These are phyloP conservation scores for Conger conger DNA, from an alignment of 2,113 vertebrate genomes.

Conservation along the genomic window DNA sequence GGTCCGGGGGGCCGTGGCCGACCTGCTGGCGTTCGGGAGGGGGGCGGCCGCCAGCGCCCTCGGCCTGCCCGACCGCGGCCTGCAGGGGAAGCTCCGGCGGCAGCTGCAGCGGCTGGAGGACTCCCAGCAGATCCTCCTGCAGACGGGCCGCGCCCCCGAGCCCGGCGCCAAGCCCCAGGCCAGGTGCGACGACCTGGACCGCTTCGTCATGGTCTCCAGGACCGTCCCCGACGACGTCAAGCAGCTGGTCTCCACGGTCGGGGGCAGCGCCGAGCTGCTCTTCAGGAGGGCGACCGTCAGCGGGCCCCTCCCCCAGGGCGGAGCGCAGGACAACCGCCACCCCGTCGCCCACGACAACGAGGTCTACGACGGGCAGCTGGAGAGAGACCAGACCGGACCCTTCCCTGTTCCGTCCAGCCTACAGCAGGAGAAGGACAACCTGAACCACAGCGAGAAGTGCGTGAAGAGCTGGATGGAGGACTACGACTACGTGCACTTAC, in stretches of 20 bases:
- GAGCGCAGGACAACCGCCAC: conserved; percentile 45
- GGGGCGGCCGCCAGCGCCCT: conserved; percentile 78
- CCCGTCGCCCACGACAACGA: conserved; percentile 49
- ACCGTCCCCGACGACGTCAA: conserved; percentile 85
- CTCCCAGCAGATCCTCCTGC: conserved; percentile 89
- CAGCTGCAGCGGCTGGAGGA: conserved; percentile 89
- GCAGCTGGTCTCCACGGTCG: conserved; percentile 84
- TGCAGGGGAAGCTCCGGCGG: conserved; percentile 82
- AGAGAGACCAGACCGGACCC: conserved; percentile 58
- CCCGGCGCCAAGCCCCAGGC: conserved; percentile 74
- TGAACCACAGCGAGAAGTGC: conserved; percentile 72
- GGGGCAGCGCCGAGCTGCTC: conserved; percentile 76
- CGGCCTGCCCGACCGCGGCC: conserved; percentile 73
- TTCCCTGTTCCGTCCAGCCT: conserved; percentile 56
- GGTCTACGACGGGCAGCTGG: conserved; percentile 68
- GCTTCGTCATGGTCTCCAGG: conserved; percentile 90
- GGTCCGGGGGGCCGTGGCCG: conserved; percentile 72
- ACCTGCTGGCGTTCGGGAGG: conserved; percentile 81
- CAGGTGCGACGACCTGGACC: conserved; percentile 87
- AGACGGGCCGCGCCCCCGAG: conserved; percentile 79
- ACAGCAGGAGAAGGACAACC: conserved; percentile 71
- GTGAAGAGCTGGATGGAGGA: conserved; percentile 99
- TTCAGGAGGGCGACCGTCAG: conserved; percentile 72
- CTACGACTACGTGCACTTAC: conserved; percentile 94
- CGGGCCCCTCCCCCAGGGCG: conserved; percentile 79